Conservation (phyloP, 2,797 vertebrate genomes). For the Sebastes baramenuke region DNA sequence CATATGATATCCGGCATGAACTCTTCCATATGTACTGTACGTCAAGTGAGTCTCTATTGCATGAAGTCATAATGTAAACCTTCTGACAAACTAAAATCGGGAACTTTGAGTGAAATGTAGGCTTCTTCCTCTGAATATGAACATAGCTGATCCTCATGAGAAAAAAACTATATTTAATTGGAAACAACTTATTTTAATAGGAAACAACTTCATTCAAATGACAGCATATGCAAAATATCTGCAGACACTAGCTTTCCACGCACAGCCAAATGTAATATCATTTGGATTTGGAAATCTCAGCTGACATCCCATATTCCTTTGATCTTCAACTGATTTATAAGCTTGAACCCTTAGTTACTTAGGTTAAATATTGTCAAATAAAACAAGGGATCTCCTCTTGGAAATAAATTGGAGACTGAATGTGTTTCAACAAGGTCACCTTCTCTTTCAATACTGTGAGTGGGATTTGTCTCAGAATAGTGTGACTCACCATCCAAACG, state of each 20-base stretch:
- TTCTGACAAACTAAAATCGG: conserved; percentile 11
- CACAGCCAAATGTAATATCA: conserved; percentile 10
- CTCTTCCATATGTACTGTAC: conserved; percentile 34
- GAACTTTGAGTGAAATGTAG: conserved; percentile 1
- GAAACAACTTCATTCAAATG: conserved; percentile 25
- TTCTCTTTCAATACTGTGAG: conserved; percentile 11
- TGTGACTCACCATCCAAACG: background rate
- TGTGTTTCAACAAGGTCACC: conserved; percentile 3
- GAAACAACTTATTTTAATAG: conserved; percentile 26
- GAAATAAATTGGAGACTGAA: background rate
- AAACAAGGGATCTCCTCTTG: background rate
- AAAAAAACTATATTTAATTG: conserved; percentile 5
- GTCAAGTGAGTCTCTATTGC: background rate
- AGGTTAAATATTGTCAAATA: background rate
- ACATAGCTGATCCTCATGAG: background rate
- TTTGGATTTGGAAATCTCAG: background rate
- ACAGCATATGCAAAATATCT: conserved; percentile 21
- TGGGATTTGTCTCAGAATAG: conserved; percentile 23
- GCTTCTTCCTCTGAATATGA: background rate
- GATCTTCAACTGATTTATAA: background rate
- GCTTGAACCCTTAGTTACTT: background rate
- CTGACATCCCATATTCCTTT: background rate
- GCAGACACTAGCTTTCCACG: background rate
- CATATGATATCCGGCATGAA: conserved; percentile 23
- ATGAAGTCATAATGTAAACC: conserved; percentile 25